Conservation (phyloP, 2,888 invertebrate genomes). For the Unio delphinus region DNA sequence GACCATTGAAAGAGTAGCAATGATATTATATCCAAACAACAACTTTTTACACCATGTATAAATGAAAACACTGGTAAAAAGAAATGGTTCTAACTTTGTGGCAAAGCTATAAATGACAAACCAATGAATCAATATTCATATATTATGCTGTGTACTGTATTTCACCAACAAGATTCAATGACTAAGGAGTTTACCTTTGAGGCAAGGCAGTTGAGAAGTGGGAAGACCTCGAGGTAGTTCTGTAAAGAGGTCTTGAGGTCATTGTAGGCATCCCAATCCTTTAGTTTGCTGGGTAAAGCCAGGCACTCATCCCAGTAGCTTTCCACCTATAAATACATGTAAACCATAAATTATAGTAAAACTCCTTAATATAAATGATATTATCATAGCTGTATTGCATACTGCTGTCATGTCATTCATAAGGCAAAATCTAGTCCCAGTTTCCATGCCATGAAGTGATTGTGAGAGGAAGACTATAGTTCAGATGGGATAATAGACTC, state of each 20-base stretch:
- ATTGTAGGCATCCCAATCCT: slow-evolving; percentile 71
- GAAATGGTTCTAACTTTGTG: no score
- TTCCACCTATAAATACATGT: slow-evolving; percentile 59
- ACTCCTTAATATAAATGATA: background rate
- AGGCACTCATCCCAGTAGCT: slow-evolving; percentile 71
- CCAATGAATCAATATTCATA: no score
- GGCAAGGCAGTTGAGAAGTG: slow-evolving; percentile 67
- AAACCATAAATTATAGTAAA: background rate
- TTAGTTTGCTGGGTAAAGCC: slow-evolving; percentile 70
- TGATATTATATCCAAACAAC: no score
- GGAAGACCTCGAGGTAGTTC: slow-evolving; percentile 69
- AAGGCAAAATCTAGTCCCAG: no score
- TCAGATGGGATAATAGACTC: no score
- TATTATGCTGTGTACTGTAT: background rate
- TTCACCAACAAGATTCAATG: background rate
- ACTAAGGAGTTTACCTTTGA: slow-evolving; percentile 60
- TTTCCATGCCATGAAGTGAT: no score
- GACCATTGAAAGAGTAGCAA: no score
- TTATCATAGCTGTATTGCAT: background rate
- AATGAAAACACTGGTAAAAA: no score
- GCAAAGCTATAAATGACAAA: no score
- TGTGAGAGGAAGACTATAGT: no score
- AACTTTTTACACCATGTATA: no score
- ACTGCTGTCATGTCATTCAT: no score
- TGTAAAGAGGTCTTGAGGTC: slow-evolving; percentile 68